A percentile compares a stretch with the other conserved stretches of the same genome.
Conservation (phyloP, 2,888 invertebrate genomes). For the Xylophagus ater region DNA sequence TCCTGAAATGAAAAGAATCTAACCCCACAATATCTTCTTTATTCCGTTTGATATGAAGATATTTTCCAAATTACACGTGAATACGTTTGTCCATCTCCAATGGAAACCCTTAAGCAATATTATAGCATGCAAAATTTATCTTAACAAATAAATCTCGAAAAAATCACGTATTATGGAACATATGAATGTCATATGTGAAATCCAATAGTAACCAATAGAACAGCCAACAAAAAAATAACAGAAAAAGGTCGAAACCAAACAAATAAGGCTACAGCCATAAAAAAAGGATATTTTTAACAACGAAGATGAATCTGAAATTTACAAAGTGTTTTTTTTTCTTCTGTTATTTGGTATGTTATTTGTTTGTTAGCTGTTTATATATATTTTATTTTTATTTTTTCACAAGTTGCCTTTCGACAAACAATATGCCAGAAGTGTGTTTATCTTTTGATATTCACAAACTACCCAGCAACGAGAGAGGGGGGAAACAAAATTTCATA, state of each 20-base stretch:
- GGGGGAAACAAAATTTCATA: no score
- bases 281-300: conserved; percentile 2
- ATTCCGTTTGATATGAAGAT: conserved; percentile 1
- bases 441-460: no score
- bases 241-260: not conserved
- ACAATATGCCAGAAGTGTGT: no score
- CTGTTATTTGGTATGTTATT: not conserved
- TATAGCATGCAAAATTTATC: conserved; percentile 15
- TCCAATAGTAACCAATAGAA: no score
- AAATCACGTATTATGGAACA: conserved; percentile 9
- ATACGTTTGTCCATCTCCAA: no score
- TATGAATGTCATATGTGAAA: conserved; percentile 4
- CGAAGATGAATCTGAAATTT: no score
- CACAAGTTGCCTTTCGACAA: no score
- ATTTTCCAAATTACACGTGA: conserved; percentile 7
- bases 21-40: not conserved
- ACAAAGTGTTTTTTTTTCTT: not conserved
- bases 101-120: no score
- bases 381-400: no score
- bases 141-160: conserved; percentile 13
- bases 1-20: conserved; percentile 8
- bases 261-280: conserved; percentile 4
- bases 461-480: no score
- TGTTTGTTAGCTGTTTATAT: no score
- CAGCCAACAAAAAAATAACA: not conserved